Base-by-base conservation (phyloP, 2,888 invertebrate genomes). In the Thysanoteuthis rhombus region DNA sequence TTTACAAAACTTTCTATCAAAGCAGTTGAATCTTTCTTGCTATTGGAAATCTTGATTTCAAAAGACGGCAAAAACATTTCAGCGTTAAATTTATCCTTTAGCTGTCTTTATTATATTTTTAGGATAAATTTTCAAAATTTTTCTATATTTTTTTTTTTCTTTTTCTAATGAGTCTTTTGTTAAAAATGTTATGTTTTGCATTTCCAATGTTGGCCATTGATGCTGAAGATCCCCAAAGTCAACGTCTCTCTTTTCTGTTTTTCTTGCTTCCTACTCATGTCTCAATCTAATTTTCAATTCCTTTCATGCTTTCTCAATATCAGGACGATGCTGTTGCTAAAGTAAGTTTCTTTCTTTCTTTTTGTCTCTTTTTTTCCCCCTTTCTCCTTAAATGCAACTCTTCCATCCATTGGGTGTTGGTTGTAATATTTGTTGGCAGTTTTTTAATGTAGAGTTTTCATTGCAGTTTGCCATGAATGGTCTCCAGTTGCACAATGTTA, bases 261-360 rank as follows among this genome's bases (percentile, higher is more conserved):
- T 75, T n/a, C 16, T 75, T 75, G 10, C 16, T 75, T 36, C 12
- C n/a, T 16, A n/a, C 75, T 75, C 75, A 36, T 75, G 75, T 36
- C n/a, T 75, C 36, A 75, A 75, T 75, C 16, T 32, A 45, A 45
- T 47, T 93, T 93, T 92, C 89, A 36, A 32, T 93, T 93, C 39
- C 40, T 89, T 90, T 93, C n/a, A 93, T 90, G 40, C 47, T 58
- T 39, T 52, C 90, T 89, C 91, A 45, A 90, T 91, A 38, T 92
- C 94, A 95, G 95, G 95, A 96, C 94, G 96, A 96, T 94, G 95
- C 95, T 93, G 94, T 96, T 93, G 95, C 95, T 40, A 95, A 95
- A 96, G 96, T 96, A 96, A 96, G 96, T 95, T 94, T 93, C 93
- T 92, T 89, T 93, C 90, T 94, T 94, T 12, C 1, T 16, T 75